Conservation (phyloP, 2,113 vertebrate genomes). For the Platysteira castanea region DNA sequence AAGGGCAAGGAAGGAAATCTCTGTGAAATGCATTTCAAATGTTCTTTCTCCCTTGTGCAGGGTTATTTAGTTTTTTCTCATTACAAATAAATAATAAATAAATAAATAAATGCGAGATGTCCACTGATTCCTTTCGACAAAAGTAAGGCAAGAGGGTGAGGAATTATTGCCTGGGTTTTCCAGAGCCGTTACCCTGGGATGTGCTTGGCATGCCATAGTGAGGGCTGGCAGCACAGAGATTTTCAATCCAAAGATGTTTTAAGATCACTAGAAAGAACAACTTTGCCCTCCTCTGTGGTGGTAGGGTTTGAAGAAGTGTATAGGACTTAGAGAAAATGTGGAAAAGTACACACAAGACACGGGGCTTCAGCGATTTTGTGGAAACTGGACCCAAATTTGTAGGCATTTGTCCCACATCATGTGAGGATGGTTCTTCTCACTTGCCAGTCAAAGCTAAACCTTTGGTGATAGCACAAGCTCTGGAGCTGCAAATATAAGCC, state of each 20-base stretch:
- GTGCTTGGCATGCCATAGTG: background rate
- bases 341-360: background rate
- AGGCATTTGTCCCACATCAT: background rate
- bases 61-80: background rate
- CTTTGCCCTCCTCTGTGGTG: background rate
- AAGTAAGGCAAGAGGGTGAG: background rate
- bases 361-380: background rate
- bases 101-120: background rate
- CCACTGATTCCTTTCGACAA: background rate
- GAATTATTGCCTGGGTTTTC: background rate
- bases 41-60: background rate
- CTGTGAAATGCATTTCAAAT: conserved; percentile 18
- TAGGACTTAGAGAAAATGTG: background rate
- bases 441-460: background rate
- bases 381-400: background rate
- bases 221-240: background rate
- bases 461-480: background rate
- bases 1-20: background rate
- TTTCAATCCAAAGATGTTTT: background rate
- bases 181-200: background rate
- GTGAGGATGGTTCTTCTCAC: background rate
- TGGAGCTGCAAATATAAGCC: background rate
- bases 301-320: background rate
- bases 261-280: background rate
- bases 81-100: background rate